Percentiles rank a stretch among this genome's conserved stretches.
Evolutionary conservation across 2,888 invertebrate genomes (phyloP).

Genomic region (Diarsia mendica): DNA sequence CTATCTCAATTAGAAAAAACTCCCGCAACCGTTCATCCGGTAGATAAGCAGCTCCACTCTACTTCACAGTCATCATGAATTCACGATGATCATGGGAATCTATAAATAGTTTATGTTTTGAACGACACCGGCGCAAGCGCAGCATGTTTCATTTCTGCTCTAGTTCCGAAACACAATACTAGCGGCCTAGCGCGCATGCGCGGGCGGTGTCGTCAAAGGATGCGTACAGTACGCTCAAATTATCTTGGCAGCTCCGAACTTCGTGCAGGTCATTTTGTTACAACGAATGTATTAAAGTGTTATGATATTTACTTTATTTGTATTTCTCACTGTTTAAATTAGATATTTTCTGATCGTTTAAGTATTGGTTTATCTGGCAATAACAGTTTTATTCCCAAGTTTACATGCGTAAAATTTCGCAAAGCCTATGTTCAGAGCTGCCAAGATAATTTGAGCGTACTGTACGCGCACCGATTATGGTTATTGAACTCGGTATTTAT

Average conservation of each 20-base stretch:
- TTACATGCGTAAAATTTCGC: too few relatives aligned
- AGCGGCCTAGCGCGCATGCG: constrained; percentile 64
- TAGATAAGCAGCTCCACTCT: constrained; percentile 46
- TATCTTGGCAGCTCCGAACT: too few relatives aligned
- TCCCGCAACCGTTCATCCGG: constrained; percentile 36
- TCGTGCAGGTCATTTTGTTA: too few relatives aligned
- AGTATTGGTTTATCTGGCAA: too few relatives aligned
- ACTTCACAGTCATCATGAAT: constrained; percentile 37
- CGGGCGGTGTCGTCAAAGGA: constrained; percentile 69
- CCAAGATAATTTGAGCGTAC: too few relatives aligned
- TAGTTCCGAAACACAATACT: constrained; percentile 78
- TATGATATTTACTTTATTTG: too few relatives aligned
- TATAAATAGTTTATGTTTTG: constrained; percentile 53
- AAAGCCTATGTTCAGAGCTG: too few relatives aligned
- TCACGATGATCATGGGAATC: constrained; percentile 43
- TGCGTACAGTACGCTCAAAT: too few relatives aligned
- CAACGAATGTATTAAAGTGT: too few relatives aligned
- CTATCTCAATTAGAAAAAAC: constrained; percentile 9
- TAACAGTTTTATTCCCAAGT: too few relatives aligned
- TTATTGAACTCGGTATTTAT: constrained; percentile 57
- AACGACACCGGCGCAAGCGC: constrained; percentile 48
- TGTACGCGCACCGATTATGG: constrained; percentile 62
- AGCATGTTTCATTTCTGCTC: constrained; percentile 76
- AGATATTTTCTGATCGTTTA: too few relatives aligned
- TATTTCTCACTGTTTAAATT: too few relatives aligned